A percentile compares a stretch with the other conserved stretches of the same genome.
phyloP scores from a whole-genome alignment of 2,888 invertebrate species.

The Eutolmus rufibarbis region DNA sequence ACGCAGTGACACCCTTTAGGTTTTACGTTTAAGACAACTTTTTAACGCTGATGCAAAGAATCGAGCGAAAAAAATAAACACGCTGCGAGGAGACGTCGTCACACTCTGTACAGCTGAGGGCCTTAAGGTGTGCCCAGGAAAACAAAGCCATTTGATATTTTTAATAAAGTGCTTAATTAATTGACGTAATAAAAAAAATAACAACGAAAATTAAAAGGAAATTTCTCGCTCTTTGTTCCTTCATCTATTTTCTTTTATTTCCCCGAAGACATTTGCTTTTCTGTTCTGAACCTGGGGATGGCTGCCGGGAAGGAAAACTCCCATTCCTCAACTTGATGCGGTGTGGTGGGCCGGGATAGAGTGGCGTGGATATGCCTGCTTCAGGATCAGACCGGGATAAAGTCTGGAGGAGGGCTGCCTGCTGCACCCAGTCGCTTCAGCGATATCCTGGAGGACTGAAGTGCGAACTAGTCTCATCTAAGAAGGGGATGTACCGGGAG shows the following conservation, averaged over 20 bases:
- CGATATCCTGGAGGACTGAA: conserved; percentile 27
- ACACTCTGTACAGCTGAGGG: not conserved
- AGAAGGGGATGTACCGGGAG: conserved; percentile 4
- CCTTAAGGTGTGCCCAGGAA: not conserved
- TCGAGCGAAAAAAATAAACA: not conserved
- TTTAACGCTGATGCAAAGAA: not conserved
- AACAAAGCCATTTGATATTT: conserved; percentile 42
- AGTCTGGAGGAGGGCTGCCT: conserved; percentile 5
- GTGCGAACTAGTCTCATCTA: conserved; percentile 30
- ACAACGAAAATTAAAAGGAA: conserved; percentile 30
- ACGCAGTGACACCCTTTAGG: not conserved
- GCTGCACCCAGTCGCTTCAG: conserved; percentile 11
- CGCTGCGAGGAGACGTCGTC: not conserved
- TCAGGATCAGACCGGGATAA: not conserved
- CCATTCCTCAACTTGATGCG: not conserved
- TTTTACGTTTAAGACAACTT: not conserved
- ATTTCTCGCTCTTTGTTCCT: conserved; percentile 11
- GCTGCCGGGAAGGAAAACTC: not conserved
- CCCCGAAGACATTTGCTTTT: conserved; percentile 44
- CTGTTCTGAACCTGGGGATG: not conserved
- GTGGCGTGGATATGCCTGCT: not conserved
- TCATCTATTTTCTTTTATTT: conserved; percentile 37
- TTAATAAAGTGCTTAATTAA: conserved; percentile 45
- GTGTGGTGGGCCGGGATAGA: not conserved
- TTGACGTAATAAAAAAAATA: conserved; percentile 37